Percentiles rank a stretch among this genome's conserved stretches.
Evolutionary conservation across 2,888 invertebrate species (phyloP).

Genomic region (Asteroscopus sphinx): DNA sequence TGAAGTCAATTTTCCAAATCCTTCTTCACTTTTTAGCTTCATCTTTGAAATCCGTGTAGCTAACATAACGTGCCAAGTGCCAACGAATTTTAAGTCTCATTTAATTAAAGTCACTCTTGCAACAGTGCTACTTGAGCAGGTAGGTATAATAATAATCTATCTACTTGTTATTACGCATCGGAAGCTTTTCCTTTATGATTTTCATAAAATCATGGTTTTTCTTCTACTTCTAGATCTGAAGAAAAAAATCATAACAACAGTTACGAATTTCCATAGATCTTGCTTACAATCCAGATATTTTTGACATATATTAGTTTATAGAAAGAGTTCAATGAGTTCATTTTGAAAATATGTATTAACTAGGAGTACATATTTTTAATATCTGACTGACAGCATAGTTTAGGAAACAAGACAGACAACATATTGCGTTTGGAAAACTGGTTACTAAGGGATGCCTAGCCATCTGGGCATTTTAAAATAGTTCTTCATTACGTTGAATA

Average conservation of each 20-base stretch:
- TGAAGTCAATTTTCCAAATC: too few species aligned
- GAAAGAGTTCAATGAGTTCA: constrained; percentile 37
- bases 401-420: constrained; percentile 10
- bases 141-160: too few species aligned
- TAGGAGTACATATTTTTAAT: constrained; percentile 23
- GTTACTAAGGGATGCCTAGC: constrained; percentile 29
- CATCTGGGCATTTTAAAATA: constrained; percentile 34
- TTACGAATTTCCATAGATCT: too few species aligned
- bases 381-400: constrained; percentile 16
- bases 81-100: too few species aligned
- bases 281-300: constrained; percentile 4
- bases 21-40: too few species aligned
- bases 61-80: too few species aligned
- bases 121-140: too few species aligned
- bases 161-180: too few species aligned
- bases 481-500: constrained; percentile 3
- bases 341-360: constrained; percentile 20
- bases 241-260: background rate
- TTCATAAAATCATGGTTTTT: background rate
- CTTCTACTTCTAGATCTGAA: constrained; percentile 19
- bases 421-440: constrained; percentile 1
- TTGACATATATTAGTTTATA: constrained; percentile 20
- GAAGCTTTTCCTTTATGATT: too few species aligned
- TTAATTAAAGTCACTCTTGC: too few species aligned
- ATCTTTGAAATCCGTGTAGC: too few species aligned